Conservation (phyloP, 2,888 invertebrate species). For the Helleia helle region DNA sequence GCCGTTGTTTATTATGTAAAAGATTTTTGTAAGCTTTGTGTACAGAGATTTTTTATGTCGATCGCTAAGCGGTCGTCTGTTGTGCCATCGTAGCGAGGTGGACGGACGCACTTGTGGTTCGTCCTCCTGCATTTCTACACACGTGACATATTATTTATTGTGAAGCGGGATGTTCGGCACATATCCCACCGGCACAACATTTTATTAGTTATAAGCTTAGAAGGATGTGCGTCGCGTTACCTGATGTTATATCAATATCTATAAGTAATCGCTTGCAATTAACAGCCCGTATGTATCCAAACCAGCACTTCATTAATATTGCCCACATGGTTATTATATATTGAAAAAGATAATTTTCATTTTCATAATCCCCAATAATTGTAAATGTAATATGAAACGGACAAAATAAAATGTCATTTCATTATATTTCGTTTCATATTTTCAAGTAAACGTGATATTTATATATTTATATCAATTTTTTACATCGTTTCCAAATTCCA, state of each 20-base stretch:
- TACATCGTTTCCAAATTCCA: no score
- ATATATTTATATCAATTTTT: no score
- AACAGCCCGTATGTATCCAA: constrained; percentile 22
- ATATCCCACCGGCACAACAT: constrained; percentile 62
- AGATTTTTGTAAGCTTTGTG: constrained; percentile 45
- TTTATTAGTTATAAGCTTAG: constrained; percentile 43
- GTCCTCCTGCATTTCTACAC: constrained; percentile 41
- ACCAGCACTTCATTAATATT: no score
- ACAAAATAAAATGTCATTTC: no score
- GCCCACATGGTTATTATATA: background rate
- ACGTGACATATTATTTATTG: constrained; percentile 59
- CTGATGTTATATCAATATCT: constrained; percentile 44
- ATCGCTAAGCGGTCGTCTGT: constrained; percentile 51
- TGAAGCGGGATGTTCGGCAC: constrained; percentile 50
- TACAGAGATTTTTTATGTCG: constrained; percentile 41
- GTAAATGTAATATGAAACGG: no score
- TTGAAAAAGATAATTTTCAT: no score
- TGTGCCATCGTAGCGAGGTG: constrained; percentile 49
- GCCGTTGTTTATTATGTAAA: constrained; percentile 61
- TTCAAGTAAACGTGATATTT: no score
- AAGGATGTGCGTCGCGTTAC: constrained; percentile 62
- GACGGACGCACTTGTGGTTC: constrained; percentile 17
- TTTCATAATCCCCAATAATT: no score
- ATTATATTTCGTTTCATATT: no score
- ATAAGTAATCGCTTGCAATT: constrained; percentile 35